phyloP scores from a whole-genome alignment of 2,113 vertebrate species.

The Peucedramus taeniatus region DNA sequence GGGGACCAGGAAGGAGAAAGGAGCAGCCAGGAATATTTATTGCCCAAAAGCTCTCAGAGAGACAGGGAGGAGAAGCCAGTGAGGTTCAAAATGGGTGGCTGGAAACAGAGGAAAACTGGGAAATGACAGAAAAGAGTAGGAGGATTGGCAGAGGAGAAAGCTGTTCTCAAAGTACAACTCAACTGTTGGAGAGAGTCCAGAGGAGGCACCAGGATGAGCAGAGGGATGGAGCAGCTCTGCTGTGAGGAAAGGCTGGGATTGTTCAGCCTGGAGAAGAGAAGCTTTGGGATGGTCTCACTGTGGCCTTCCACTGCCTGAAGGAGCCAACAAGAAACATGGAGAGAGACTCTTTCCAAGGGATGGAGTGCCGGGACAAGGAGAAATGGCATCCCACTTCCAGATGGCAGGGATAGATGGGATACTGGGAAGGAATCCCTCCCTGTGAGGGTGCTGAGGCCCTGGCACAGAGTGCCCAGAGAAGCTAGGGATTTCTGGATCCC shows the following conservation, averaged over 20 bases:
- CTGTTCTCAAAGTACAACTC: neutral
- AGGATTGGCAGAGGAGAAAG: neutral
- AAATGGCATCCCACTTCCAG: neutral
- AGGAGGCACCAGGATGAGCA: neutral
- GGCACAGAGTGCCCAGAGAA: neutral
- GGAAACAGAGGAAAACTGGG: neutral
- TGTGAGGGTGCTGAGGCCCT: fast-evolving
- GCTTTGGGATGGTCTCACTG: fast-evolving
- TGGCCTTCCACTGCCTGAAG: neutral
- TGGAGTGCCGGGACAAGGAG: fast-evolving
- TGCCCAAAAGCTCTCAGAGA: neutral
- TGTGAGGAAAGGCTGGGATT: neutral
- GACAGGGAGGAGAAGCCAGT: neutral
- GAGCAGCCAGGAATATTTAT: neutral
- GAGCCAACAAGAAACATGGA: fast-evolving
- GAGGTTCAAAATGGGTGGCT: neutral
- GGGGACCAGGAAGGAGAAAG: neutral
- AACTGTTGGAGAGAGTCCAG: neutral
- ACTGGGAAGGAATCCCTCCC: fast-evolving
- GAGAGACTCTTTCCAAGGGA: fast-evolving
- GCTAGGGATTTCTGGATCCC: neutral
- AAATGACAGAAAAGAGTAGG: neutral
- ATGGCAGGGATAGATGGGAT: neutral
- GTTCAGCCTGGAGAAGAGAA: neutral
- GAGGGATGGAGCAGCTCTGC: neutral